phyloP scores from a whole-genome alignment of 2,113 vertebrate genomes.

The Malurus alboscapulatus region DNA sequence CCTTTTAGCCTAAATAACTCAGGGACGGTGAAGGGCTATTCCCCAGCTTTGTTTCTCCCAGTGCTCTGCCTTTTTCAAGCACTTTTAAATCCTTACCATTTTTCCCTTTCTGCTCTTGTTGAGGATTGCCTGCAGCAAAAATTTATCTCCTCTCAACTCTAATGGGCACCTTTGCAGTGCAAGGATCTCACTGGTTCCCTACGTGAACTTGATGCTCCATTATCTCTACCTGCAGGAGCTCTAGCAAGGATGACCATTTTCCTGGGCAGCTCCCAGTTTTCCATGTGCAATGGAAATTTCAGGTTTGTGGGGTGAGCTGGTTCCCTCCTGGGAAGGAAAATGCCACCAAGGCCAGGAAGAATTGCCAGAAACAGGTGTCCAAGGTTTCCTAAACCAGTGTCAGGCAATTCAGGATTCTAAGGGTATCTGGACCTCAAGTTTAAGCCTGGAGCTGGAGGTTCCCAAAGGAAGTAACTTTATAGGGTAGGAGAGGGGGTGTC shows the following conservation, averaged over 20 bases:
- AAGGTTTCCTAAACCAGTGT: accelerated
- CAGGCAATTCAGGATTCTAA: not conserved
- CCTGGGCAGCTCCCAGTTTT: not conserved
- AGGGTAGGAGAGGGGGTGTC: not conserved
- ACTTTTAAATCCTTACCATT: conserved; percentile 30
- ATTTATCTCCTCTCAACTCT: not conserved
- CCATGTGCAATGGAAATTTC: not conserved
- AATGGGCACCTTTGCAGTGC: not conserved
- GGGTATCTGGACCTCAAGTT: not conserved
- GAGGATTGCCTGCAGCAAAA: not conserved
- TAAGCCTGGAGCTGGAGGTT: not conserved
- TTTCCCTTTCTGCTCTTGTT: conserved; percentile 31
- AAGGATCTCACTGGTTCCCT: not conserved
- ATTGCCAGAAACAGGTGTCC: not conserved
- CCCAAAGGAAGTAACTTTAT: not conserved
- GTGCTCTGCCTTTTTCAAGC: conserved; percentile 45
- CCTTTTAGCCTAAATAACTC: conserved; percentile 63
- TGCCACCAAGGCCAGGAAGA: not conserved
- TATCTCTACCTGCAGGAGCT: not conserved
- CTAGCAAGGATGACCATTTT: not conserved
- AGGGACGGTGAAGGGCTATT: conserved; percentile 35
- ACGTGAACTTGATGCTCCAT: not conserved
- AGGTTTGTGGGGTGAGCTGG: not conserved
- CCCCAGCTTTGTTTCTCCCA: conserved; percentile 49
- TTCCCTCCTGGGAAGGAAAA: not conserved